phyloP scores from a whole-genome alignment of 2,888 invertebrate genomes.

The Thumatha senex region DNA sequence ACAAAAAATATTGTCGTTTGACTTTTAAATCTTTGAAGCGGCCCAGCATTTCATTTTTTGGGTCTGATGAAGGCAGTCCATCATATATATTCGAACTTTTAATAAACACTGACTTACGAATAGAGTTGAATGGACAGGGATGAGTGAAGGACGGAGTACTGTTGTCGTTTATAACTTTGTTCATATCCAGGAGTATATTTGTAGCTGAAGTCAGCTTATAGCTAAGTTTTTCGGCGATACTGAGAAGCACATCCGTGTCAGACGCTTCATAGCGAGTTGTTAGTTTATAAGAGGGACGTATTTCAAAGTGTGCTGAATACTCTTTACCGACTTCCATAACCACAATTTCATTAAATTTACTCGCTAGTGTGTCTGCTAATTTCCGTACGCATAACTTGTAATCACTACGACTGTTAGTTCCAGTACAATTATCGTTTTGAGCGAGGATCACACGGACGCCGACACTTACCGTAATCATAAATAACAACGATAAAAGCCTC shows the following conservation, averaged over 20 bases:
- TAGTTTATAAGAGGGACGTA: slow-evolving; percentile 66
- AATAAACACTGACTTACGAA: slow-evolving; percentile 73
- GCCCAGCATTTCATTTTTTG: slow-evolving; percentile 59
- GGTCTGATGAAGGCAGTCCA: slow-evolving; percentile 47
- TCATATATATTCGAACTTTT: slow-evolving; percentile 62
- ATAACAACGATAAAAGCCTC: slow-evolving; percentile 67
- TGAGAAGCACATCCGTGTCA: slow-evolving; percentile 59
- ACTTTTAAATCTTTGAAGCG: slow-evolving; percentile 76
- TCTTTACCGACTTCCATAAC: slow-evolving; percentile 73
- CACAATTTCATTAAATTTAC: slow-evolving; percentile 67
- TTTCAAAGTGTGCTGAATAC: slow-evolving; percentile 67
- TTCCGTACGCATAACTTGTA: slow-evolving; percentile 64
- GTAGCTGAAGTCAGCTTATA: slow-evolving; percentile 69
- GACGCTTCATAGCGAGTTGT: slow-evolving; percentile 60
- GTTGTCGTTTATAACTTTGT: slow-evolving; percentile 59
- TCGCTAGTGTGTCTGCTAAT: slow-evolving; percentile 62
- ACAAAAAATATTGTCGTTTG: slow-evolving; percentile 74
- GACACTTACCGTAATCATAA: slow-evolving; percentile 56
- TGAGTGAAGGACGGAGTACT: slow-evolving; percentile 75
- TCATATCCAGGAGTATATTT: slow-evolving; percentile 70
- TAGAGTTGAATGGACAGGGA: slow-evolving; percentile 77
- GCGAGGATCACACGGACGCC: slow-evolving; percentile 51
- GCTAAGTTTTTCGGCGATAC: slow-evolving; percentile 65
- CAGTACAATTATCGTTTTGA: slow-evolving; percentile 68
- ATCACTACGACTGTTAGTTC: slow-evolving; percentile 63